Base-by-base conservation (phyloP, 1,140 invertebrate genomes). In the Meloidogyne exigua region DNA sequence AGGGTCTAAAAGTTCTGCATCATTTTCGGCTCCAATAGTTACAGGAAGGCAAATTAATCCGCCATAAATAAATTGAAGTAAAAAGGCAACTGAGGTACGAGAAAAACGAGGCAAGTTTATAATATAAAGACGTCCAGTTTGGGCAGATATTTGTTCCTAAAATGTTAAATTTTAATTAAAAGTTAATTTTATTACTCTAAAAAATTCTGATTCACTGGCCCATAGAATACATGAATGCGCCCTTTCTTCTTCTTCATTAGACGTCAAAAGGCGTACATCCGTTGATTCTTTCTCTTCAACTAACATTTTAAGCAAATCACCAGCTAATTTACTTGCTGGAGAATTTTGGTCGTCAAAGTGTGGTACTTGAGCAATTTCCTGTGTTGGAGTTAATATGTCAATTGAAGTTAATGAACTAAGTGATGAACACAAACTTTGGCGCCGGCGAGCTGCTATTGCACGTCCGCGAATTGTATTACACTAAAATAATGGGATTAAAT, bases 361-460 rank as follows among this genome's bases (percentile, higher is more conserved):
- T 7, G 57, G 23, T 36, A 26, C 25, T 65, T 44, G 72, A n/a
- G n/a, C 73, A 81, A 68, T 74, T 62, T 85, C 83, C 9, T 81
- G 44, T 39, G 81, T 82, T 23, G 86, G 82, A 0, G 86, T 85
- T 49, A 88, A 39, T 23, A 73, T 11, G 67, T 85, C 84, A n/a
- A 85, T 84, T 49, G 85, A 87, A 15, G 83, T 85, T 26, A 85
- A 63, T 15, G 84, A 85, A 23, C 79, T 88, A 18, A 85, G 65
- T 10, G 84, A 85, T 12, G 85, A 75, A 18, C 57, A 73, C 21
- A 73, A 62, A 13, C 57, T 64, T 21, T 62, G 65, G 10, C 62
- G 72, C 13, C 72, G 72, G 2, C 72, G 72, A 57, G 57, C 57
- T 3, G 72, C 72, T 36, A 73, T 73, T 36, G 72, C 72, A 62